Conservation (phyloP, 2,113 vertebrate species). For the Oreochromis tanganicae region DNA sequence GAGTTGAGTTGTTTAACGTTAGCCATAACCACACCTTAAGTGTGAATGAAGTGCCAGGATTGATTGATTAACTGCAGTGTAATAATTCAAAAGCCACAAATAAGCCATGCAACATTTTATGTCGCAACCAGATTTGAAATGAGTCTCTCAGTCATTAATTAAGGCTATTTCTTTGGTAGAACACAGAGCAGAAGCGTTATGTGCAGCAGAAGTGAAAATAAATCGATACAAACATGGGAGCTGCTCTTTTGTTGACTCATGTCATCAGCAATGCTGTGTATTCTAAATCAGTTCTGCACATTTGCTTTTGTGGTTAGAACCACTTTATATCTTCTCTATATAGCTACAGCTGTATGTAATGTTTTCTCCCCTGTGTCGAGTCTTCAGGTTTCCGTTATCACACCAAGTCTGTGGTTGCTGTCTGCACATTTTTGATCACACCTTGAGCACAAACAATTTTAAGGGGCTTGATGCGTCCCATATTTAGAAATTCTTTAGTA, state of each 20-base stretch:
- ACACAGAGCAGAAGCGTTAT: background rate
- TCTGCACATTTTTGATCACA: background rate
- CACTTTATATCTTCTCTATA: background rate
- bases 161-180: background rate
- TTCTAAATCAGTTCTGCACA: background rate
- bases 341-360: background rate
- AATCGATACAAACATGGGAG: background rate
- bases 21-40: background rate
- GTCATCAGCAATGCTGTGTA: background rate
- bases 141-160: background rate
- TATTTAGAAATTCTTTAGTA: background rate
- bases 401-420: background rate
- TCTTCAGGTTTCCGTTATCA: background rate
- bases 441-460: background rate
- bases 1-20: background rate
- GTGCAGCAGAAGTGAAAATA: background rate
- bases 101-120: background rate
- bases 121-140: background rate
- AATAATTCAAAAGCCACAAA: background rate
- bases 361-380: background rate
- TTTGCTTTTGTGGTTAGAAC: background rate
- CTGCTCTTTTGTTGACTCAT: background rate
- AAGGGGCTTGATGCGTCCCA: background rate
- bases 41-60: background rate
- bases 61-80: background rate